Percentiles rank a stretch among this genome's conserved stretches.
Conservation (phyloP, 2,888 invertebrate genomes). For the Ochlodes sylvanus region DNA sequence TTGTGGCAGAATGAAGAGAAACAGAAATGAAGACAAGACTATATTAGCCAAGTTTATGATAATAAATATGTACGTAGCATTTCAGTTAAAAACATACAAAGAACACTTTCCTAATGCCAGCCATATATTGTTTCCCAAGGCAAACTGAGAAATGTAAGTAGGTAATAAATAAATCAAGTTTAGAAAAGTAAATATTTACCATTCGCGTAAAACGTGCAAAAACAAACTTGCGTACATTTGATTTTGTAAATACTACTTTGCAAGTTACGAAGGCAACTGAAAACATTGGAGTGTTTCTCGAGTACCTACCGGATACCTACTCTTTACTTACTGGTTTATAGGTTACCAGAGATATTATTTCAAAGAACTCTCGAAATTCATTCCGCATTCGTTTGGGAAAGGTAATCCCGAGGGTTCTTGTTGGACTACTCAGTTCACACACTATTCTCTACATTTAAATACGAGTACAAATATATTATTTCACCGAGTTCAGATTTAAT, state of each 20-base stretch:
- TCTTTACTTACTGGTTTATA: conserved; percentile 81
- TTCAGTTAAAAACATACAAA: too few relatives aligned
- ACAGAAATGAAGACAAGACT: too few relatives aligned
- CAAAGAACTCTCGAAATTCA: conserved; percentile 81
- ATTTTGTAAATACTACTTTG: conserved; percentile 22
- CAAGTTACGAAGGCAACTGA: conserved; percentile 47
- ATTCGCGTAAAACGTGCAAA: conserved; percentile 4
- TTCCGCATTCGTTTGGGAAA: conserved; percentile 70
- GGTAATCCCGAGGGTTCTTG: conserved; percentile 74
- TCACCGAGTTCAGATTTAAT: not conserved
- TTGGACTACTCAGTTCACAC: conserved; percentile 76
- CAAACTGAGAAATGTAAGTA: too few relatives aligned
- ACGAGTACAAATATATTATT: conserved; percentile 28
- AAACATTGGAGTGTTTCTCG: conserved; percentile 76
- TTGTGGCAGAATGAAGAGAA: too few relatives aligned
- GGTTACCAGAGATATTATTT: conserved; percentile 80
- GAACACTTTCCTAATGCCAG: too few relatives aligned
- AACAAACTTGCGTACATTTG: not conserved
- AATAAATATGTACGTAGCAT: too few relatives aligned
- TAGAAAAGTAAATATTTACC: conserved; percentile 2
- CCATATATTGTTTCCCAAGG: too few relatives aligned
- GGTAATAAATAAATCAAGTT: too few relatives aligned
- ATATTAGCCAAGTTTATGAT: too few relatives aligned
- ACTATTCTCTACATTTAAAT: conserved; percentile 56
- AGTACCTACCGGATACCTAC: conserved; percentile 71